Base-by-base conservation (phyloP, 2,797 vertebrate species). In the Smutsia temminckii region DNA sequence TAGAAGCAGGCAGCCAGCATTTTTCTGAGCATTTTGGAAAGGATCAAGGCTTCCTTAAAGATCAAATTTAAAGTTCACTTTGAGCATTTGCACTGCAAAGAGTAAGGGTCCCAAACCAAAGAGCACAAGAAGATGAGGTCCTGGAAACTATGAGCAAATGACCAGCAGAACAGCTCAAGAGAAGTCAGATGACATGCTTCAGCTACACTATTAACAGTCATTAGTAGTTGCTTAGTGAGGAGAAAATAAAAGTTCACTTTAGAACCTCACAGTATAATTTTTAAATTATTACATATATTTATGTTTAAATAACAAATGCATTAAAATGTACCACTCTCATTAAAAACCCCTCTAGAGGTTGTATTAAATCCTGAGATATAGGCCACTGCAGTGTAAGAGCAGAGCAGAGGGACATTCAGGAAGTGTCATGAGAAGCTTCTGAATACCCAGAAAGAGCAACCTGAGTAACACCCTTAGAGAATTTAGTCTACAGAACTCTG, bases 11-110 rank as follows among this genome's bases (percentile, higher is more conserved):
- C 75, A 92, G 90, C 25, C 78, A 75, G 57, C 8, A 17, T 18
- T 90, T 69, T 90, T 75, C 64, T 68, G 85, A 88, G 42, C 29
- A 49, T 66, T 89, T 91, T 94, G 64, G 74, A 96, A 92, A 96
- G 83, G 46, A 95, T 40, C 29, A 95, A 64, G 59, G 34, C n/a
- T 91, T 94, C 49, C 77, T 92, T 92, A 72, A 49, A 8, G 34
- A 90, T 16, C 72, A 49, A 91, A 77, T 94, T 94, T 72, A 80
- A 92, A 83, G 64, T 94, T 95, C 34, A 69, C 75, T 64, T 55
- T 72, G 53, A 95, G 6, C 37, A 91, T 89, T 95, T 92, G 42
- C 37, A 69, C 63, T 66, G 57, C 46, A 68, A 91, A 97, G 29
- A 75, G 32, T 59, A 89, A 84, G 64, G 80, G 12, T 9, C 6